phyloP scores from a whole-genome alignment of 2,797 vertebrate genomes.

The Falco novaeseelandiae region DNA sequence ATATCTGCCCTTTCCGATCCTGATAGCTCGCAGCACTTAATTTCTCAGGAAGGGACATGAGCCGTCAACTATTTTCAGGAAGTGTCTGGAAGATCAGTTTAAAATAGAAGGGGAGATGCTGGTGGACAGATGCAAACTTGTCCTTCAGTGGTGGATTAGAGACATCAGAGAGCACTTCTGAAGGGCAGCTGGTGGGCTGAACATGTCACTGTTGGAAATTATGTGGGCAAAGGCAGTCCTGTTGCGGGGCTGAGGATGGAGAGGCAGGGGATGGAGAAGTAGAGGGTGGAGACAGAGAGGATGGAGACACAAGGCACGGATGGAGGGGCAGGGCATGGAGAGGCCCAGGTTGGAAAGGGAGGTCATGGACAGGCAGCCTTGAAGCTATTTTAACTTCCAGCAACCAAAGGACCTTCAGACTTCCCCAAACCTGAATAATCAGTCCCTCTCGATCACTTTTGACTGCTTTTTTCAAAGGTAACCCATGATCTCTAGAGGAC shows the following conservation, averaged over 20 bases:
- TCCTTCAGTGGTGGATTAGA: neutral
- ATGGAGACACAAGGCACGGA: neutral
- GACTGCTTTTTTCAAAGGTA: neutral
- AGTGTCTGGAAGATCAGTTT: slow-evolving; percentile 9
- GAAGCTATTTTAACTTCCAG: neutral
- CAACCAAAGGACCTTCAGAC: neutral
- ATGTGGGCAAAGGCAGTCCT: neutral
- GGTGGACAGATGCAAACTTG: neutral
- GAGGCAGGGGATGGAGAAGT: neutral
- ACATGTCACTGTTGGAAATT: neutral
- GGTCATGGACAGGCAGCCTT: neutral
- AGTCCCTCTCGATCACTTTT: neutral
- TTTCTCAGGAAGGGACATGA: slow-evolving; percentile 8
- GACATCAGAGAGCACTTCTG: neutral
- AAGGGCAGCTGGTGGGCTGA: neutral
- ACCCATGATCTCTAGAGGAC: neutral
- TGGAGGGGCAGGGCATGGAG: neutral
- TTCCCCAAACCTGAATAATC: neutral
- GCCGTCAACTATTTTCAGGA: slow-evolving; percentile 29
- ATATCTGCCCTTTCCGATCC: slow-evolving; percentile 23
- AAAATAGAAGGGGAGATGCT: slow-evolving; percentile 44
- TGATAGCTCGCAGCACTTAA: neutral
- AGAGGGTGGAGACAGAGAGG: neutral
- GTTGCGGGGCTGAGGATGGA: neutral
- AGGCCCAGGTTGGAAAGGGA: neutral